Base-by-base conservation (phyloP, 2,888 invertebrate species). In the Sussaba pulchella region DNA sequence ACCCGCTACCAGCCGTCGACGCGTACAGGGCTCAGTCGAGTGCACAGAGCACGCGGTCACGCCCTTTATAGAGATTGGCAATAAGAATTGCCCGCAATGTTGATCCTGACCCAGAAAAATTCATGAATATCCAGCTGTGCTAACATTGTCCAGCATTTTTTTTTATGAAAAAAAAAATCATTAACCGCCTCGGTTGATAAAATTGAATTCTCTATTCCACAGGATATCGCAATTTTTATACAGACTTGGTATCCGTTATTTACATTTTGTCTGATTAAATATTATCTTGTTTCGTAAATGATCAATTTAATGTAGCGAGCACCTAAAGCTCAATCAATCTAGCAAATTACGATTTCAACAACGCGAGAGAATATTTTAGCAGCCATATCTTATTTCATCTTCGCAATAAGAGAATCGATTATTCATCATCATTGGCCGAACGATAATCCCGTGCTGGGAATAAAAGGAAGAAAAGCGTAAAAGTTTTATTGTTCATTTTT, bases 31-130 rank as follows among this genome's bases (percentile, higher is more conserved):
- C 66, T 50, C 50, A 9, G 21, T 64, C 47, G 64, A 72, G 57
- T 81, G 57, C 77, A 77, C 78, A 59, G 67, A 61, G 78, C 78
- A 71, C 73, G 78, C 81, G 86, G 87, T 88, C 86, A 88, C 88
- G 85, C 88, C 87, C 88, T 88, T 85, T 81, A 69, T 64, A 67
- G 66, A 81, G 78, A 83, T 83, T 80, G 61, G 39, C 36, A 61
- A 61, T 61, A 61, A 61, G 39, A n/a, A 61, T 39, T 36, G 12
- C 21, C 21, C 39, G 61, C 21, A 61, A 61, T 41, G 12, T 41
- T 57, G 31, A 57, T 26, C 31, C 57, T 57, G 57, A 57, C 31
- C 57, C 17, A 14, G 14, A 36, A 57, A 36, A 61, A 61, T 5
- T 12, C 39, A 10, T 12, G 41, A 21, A 41, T 41, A 41, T 12